Evolutionary conservation across 1,140 invertebrate species (phyloP).

Genomic region (Stratiolaelaps scimitus): DNA sequence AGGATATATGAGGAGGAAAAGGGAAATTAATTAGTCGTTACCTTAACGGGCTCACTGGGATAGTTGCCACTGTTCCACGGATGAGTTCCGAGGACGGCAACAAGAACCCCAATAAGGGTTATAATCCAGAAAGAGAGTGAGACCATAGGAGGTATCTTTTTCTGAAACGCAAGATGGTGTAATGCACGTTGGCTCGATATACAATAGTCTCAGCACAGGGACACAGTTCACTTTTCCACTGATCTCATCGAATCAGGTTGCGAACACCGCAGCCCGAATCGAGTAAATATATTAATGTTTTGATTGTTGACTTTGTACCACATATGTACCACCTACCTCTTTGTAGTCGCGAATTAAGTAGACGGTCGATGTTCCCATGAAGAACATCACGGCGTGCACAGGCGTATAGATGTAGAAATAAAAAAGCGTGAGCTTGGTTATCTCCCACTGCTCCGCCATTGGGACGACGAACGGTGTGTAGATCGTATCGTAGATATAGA

Average conservation of each 20-base stretch:
- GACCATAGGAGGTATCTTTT: too few species aligned
- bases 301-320: too few species aligned
- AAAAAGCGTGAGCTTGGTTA: background rate
- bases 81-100: conserved; percentile 17
- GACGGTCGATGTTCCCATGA: conserved; percentile 9
- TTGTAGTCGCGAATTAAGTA: conserved; percentile 6
- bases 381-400: background rate
- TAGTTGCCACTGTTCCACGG: conserved; percentile 18
- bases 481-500: background rate
- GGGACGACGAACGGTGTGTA: conserved; percentile 1
- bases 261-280: too few species aligned
- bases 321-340: too few species aligned
- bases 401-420: conserved; percentile 7
- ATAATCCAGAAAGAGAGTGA: background rate
- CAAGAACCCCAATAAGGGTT: background rate
- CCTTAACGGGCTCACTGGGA: background rate
- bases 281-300: too few species aligned
- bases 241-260: too few species aligned
- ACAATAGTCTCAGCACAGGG: too few species aligned
- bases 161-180: too few species aligned
- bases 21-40: background rate
- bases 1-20: background rate
- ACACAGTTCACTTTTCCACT: too few species aligned
- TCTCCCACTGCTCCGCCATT: conserved; percentile 18
- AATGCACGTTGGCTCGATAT: too few species aligned